Conservation (phyloP, 2,113 vertebrate species). For the Lampris incognitus region DNA sequence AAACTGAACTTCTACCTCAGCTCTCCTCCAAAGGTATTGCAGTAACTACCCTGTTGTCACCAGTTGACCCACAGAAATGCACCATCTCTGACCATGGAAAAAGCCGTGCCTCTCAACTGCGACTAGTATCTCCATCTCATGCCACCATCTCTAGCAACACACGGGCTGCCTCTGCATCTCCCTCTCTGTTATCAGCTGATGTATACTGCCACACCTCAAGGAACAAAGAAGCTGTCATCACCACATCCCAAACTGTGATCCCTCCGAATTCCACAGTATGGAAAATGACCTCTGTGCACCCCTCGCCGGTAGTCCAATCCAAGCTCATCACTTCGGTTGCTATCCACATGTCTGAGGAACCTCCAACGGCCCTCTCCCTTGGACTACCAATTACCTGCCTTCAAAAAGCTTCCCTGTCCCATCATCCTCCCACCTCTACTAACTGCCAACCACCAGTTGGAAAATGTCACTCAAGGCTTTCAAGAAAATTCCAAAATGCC, state of each 20-base stretch:
- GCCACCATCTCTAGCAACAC: fast-evolving
- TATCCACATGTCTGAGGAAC: not conserved
- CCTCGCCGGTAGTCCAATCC: not conserved
- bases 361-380: not conserved
- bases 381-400: no score
- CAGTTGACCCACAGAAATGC: slow-evolving; percentile 35
- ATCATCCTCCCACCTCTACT: not conserved
- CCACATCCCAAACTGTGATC: not conserved
- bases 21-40: not conserved
- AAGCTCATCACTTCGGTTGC: not conserved
- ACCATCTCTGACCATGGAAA: not conserved
- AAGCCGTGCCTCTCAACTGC: not conserved
- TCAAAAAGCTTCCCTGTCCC: not conserved
- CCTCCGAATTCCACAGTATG: not conserved
- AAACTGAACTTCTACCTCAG: not conserved
- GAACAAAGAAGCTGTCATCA: not conserved
- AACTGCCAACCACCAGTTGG: not conserved
- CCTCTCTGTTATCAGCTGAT: not conserved
- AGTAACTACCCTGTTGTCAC: not conserved
- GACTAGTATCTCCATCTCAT: not conserved
- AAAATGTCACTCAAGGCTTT: slow-evolving; percentile 12
- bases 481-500: not conserved
- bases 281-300: not conserved
- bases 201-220: not conserved
- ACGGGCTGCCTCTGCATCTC: not conserved